phyloP scores from a whole-genome alignment of 2,888 invertebrate species.

The Dysmachus trigonus region DNA sequence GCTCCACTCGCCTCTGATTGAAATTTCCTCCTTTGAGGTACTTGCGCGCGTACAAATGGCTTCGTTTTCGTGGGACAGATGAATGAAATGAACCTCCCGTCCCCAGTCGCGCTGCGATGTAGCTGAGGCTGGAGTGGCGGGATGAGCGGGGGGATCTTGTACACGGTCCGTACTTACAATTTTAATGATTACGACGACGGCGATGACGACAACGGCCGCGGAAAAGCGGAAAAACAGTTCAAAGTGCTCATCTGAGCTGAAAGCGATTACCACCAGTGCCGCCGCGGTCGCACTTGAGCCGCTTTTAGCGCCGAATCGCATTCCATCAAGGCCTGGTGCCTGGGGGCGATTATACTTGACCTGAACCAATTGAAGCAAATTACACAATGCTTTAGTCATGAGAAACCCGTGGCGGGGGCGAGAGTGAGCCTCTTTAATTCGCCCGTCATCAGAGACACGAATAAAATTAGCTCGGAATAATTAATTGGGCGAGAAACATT shows the following conservation, averaged over 20 bases:
- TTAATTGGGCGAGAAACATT: no score
- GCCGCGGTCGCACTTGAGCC: not conserved
- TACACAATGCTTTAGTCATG: not conserved
- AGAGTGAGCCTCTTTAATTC: not conserved
- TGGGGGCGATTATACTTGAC: not conserved
- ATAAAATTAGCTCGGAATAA: no score
- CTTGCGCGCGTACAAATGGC: not conserved
- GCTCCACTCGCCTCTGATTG: not conserved
- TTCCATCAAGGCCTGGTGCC: not conserved
- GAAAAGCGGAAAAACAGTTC: slow-evolving; percentile 12
- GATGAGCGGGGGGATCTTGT: not conserved
- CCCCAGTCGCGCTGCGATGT: not conserved
- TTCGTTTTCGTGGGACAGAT: not conserved
- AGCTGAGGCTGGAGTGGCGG: not conserved
- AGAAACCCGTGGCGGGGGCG: not conserved
- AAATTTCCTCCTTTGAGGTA: not conserved
- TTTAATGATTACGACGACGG: not conserved
- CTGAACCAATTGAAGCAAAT: slow-evolving; percentile 2
- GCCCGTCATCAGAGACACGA: not conserved
- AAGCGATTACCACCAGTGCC: not conserved
- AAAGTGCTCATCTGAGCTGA: slow-evolving; percentile 5
- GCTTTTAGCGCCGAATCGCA: not conserved
- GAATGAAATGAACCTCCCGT: not conserved
- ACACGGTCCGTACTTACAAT: not conserved
- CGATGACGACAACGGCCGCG: not conserved